Conservation (phyloP, 2,113 vertebrate genomes). For the Cettia cetti region DNA sequence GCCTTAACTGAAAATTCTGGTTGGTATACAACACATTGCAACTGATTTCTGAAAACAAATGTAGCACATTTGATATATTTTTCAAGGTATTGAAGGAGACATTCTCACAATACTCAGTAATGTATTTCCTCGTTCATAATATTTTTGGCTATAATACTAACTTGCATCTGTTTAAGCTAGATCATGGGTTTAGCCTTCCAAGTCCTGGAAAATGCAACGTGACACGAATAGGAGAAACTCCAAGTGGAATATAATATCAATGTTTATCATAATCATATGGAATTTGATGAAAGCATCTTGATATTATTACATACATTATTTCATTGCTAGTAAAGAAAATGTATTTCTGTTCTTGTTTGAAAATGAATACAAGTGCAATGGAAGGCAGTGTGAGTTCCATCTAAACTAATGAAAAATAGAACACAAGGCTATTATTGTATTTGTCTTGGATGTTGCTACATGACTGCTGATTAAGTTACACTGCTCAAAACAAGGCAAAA, state of each 20-base stretch:
- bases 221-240: background rate
- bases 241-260: background rate
- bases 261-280: background rate
- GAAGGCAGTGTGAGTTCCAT: background rate
- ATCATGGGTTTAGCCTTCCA: slow-evolving; percentile 1
- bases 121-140: background rate
- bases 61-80: background rate
- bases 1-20: background rate
- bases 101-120: background rate
- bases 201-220: background rate
- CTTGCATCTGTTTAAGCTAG: background rate
- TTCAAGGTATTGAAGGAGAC: background rate
- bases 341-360: slow-evolving; percentile 45
- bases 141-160: slow-evolving; percentile 7
- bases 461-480: slow-evolving; percentile 37
- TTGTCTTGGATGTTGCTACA: slow-evolving; percentile 23
- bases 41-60: slow-evolving; percentile 1
- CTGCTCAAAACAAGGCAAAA: slow-evolving; percentile 47
- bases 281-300: background rate
- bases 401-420: slow-evolving; percentile 60
- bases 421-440: background rate
- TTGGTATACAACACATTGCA: background rate
- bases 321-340: slow-evolving; percentile 58
- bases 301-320: slow-evolving; percentile 59
- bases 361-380: slow-evolving; percentile 1